A percentile compares a stretch with the other conserved stretches of the same genome.
Evolutionary conservation across 2,113 vertebrate species (phyloP).

Genomic region (Sapayoa aenigma): DNA sequence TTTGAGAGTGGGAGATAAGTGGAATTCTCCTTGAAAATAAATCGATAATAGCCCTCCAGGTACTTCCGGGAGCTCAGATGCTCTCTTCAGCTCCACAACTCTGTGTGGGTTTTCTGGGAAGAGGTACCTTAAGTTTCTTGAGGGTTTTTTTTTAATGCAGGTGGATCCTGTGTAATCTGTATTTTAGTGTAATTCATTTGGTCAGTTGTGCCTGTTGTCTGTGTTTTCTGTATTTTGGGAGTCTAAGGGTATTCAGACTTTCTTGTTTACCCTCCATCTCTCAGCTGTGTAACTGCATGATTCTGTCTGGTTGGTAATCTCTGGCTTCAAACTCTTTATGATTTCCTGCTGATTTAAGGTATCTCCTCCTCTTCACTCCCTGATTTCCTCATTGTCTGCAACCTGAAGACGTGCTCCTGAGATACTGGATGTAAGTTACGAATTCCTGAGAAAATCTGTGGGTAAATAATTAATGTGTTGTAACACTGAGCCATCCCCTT

Average conservation of each 20-base stretch:
- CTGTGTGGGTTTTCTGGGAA: not conserved
- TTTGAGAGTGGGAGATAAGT: not conserved
- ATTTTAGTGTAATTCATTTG: not conserved
- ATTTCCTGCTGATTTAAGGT: not conserved
- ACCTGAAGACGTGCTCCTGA: not conserved
- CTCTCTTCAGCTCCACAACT: not conserved
- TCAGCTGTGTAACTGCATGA: not conserved
- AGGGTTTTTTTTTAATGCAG: not conserved
- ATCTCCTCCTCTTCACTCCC: not conserved
- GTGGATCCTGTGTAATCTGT: not conserved
- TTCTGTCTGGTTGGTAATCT: slow-evolving; percentile 28
- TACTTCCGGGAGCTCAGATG: not conserved
- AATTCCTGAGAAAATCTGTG: slow-evolving; percentile 2
- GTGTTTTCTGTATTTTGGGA: not conserved
- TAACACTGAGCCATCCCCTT: not conserved
- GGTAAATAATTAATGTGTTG: not conserved
- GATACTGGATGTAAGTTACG: not conserved
- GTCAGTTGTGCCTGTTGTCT: not conserved
- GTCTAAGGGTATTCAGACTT: not conserved
- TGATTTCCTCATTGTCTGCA: not conserved
- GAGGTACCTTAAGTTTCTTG: not conserved
- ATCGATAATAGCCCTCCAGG: not conserved
- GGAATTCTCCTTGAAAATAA: not conserved
- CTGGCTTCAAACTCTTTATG: slow-evolving; percentile 30
- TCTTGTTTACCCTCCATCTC: not conserved